Evolutionary conservation across 2,797 vertebrate genomes (phyloP), one percentile per base, ranked within the genome.

Genomic region (Hydrocynus forskahlii): DNA sequence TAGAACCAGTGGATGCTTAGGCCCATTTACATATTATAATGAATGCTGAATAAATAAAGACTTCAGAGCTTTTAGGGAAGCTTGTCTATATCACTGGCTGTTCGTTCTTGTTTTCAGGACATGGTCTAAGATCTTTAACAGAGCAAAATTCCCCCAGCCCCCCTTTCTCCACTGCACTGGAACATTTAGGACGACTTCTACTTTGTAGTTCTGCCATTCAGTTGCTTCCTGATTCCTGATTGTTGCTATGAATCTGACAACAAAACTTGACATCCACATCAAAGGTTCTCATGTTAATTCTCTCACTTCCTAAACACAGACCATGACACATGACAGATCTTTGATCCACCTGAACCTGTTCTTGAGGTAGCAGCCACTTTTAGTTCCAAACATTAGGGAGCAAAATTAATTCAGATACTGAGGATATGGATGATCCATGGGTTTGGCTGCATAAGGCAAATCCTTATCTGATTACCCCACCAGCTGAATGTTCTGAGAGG

Each of bases 401-500:
- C 35, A 55, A 81, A 73, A 69, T 80, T 74, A 81, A 69, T 78
- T 84, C 59, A 70, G 78, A 82, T 71, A 67, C 71, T 62, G 52
- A 81, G 70, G 35, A 81, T 83, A 85, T 69, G 25, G 57, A 84
- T 78, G 62, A 84, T 64, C 62, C 66, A 68, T 43, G 60, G 80
- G 73, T 84, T 78, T 75, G 74, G 40, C 76, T 55, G 54, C 71
- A 79, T 68, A 57, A 75, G 50, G 50, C 76, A 73, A 62, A 81
- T 23, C 73, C 75, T 67, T 79, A 68, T 78, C 74, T 69, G 64
- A 85, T 80, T 77, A 81, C 57, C 76, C 81, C 66, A 55, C 68
- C 75, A 82, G 69, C 52, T 73, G 48, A 77, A 66, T 59, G 59
- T 72, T 72, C 75, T 57, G 62, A 82, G 59, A 73, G 71, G 66